Base-by-base conservation (phyloP, 2,797 vertebrate species). In the Mionectes olivaceus region DNA sequence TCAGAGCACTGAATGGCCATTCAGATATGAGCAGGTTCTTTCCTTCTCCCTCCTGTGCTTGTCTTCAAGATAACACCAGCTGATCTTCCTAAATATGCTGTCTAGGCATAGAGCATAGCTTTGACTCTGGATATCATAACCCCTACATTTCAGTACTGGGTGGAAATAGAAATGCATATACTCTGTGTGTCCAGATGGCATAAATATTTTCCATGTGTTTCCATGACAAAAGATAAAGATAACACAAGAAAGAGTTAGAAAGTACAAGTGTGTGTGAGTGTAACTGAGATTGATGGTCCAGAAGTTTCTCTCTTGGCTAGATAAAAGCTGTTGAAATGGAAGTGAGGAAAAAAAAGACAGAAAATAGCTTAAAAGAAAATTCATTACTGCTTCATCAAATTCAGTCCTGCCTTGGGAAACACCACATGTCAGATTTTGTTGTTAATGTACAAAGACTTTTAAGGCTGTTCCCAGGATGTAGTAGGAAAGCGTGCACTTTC, bases 201-300 rank as follows among this genome's bases (percentile, higher is more conserved):
- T 85, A 90, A 95, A 95, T 93, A 95, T 88, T 95, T 91, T 69
- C 59, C 79, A 53, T 43, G 83, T 88, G 91, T 96, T 96, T 94
- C 85, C 94, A 94, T 94, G 94, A 96, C 93, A 96, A 95, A 95
- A 85, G 87, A 89, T 90, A 94, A 95, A 94, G 89, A 94, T 93
- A 96, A 96, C 87, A 82, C 71, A 76, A 91, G 60, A 91, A 95
- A 71, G 47, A 78, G 83, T 92, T 73, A 89, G 70, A 83, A 94
- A 92, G 89, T 74, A 60, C 67, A 96, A 94, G 37, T 2, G 6
- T 76, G 46, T 89, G 52, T 84, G 74, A 91, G 52, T 50, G 55
- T 79, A 91, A 90, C 64, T 70, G 70, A 91, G 83, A 89, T 17
- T 75, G 79, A 93, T 90, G 70, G 79, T 81, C 85, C 67, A 94